Conservation (phyloP, 2,888 invertebrate genomes). For the Ectobius pallidus region DNA sequence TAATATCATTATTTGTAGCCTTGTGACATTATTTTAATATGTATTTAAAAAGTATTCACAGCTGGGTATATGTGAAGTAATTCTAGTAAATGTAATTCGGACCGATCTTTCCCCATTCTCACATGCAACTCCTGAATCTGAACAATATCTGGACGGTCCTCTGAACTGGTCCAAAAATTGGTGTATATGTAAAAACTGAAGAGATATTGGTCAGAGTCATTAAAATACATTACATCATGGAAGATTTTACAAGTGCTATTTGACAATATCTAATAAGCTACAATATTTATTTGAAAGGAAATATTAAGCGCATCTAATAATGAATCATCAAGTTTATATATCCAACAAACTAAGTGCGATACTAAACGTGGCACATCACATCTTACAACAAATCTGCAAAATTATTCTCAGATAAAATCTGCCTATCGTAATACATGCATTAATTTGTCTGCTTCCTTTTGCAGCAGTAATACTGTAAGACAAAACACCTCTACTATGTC, state of each 20-base stretch:
- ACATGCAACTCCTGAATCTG: too few species aligned
- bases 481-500: not conserved
- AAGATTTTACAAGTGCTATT: not conserved
- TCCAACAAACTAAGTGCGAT: not conserved
- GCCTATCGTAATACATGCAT: not conserved
- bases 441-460: not conserved
- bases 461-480: not conserved
- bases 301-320: not conserved
- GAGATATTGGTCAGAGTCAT: not conserved
- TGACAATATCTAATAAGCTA: not conserved
- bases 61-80: too few species aligned
- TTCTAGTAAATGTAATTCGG: too few species aligned
- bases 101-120: too few species aligned
- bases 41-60: too few species aligned
- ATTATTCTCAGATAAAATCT: not conserved
- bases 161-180: conserved; percentile 1
- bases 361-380: conserved; percentile 1
- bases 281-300: not conserved
- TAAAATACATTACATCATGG: not conserved
- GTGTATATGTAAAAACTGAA: not conserved
- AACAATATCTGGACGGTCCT: not conserved
- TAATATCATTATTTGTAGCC: too few species aligned
- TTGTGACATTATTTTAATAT: too few species aligned
- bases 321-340: not conserved
- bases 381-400: not conserved